Evolutionary conservation across 2,888 invertebrate species (phyloP).

Genomic region (Caenorhabditis becei): DNA sequence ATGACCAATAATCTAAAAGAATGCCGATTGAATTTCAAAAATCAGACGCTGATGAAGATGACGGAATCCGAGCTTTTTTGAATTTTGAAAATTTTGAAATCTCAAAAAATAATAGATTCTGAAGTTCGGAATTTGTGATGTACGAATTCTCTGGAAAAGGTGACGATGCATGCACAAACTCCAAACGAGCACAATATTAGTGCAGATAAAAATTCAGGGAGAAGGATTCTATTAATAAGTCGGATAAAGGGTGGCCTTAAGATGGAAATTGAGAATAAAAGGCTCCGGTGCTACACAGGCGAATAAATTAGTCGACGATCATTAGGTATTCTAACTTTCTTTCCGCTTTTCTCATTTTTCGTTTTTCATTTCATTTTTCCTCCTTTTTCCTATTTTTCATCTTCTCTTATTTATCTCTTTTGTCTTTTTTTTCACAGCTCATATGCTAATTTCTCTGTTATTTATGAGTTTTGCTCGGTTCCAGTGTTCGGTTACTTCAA

Average conservation of each 20-base stretch:
- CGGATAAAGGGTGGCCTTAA: background rate
- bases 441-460: conserved; percentile 5
- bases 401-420: background rate
- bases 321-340: conserved; percentile 26
- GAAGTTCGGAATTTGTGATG: conserved; percentile 10
- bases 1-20: background rate
- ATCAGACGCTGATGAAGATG: background rate
- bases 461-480: background rate
- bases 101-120: conserved; percentile 41
- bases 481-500: background rate
- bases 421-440: background rate
- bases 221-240: background rate
- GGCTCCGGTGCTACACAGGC: background rate
- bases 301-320: conserved; percentile 17
- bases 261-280: background rate
- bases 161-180: conserved; percentile 33
- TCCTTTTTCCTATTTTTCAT: background rate
- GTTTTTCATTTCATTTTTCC: background rate
- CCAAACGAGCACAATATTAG: background rate
- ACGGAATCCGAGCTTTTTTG: background rate
- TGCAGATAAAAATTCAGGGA: background rate
- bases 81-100: background rate
- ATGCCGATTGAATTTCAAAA: background rate
- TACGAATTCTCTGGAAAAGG: conserved; percentile 18
- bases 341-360: background rate